Base-by-base conservation (phyloP, 2,797 vertebrate genomes). In the Gymnothorax reevesii region DNA sequence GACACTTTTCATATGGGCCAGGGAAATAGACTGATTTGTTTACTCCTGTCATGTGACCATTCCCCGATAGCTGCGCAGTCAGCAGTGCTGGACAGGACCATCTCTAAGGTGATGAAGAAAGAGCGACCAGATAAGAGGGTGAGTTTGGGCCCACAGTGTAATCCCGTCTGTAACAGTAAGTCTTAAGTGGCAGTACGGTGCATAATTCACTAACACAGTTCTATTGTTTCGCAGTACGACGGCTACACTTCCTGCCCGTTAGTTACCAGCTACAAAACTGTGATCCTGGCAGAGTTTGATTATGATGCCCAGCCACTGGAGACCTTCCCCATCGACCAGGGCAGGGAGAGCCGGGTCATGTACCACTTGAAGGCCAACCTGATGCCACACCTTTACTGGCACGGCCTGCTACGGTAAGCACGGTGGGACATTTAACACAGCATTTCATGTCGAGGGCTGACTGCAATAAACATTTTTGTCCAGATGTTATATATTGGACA, bases 201-300 rank as follows among this genome's bases (percentile, higher is more conserved):
- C 8, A 71, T 42, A 7, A 55, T 3, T n/a, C 49, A 71, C n/a
- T 4, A 27, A 20, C 15, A n/a, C 52, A 80, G 0, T 69, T 80
- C 73, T 49, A 12, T 52, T 13, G 1, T 49, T 82, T 95, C 92
- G 79, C 90, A 99, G 99, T 99, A 99, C 12, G 96, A 99, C 86
- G 99, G 99, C 85, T 99, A 99, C 90, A 99, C 98, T 0, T 99
- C 99, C 0, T 99, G 99, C 87, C 99, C 99, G 0, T 89, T 99
- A 84, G 96, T 99, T 82, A 99, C 99, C 0, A 95, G 94, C 92
- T 99, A 98, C 92, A 97, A 96, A 88, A 97, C 96, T 0, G 98
- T 98, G 7, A 97, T 99, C 87, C 93, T 99, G 84, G 99, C 99
- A 0, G 99, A 99, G 90, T 99, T 99, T 91, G 97, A 99, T 93